Conservation (phyloP, 2,797 vertebrate species). For the Peromyscus nudipes region DNA sequence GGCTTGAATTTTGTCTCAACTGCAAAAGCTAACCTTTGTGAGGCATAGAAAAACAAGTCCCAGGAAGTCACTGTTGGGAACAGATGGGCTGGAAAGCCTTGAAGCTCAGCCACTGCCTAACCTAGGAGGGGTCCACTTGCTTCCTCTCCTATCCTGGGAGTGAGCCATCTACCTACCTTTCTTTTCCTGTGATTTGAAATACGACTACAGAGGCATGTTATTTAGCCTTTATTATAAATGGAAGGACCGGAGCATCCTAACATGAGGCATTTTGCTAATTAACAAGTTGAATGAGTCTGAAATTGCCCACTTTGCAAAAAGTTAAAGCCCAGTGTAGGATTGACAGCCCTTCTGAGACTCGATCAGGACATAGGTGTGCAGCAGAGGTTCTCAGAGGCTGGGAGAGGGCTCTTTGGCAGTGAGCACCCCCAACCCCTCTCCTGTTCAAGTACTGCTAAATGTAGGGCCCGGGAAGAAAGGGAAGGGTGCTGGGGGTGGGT, state of each 20-base stretch:
- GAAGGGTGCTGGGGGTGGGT: neutral
- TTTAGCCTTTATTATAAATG: neutral
- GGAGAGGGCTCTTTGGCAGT: neutral
- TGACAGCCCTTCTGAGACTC: neutral
- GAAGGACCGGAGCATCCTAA: neutral
- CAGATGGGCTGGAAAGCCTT: neutral
- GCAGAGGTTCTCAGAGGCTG: neutral
- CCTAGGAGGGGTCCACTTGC: neutral
- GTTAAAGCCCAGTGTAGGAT: neutral
- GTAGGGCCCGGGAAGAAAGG: neutral
- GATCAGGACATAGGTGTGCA: neutral
- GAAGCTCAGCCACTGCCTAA: neutral
- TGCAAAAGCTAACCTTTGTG: constrained; percentile 47
- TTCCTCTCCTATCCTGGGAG: neutral
- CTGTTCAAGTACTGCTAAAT: neutral
- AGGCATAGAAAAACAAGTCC: neutral
- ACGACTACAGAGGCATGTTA: neutral
- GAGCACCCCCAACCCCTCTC: neutral
- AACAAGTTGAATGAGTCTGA: constrained; percentile 40
- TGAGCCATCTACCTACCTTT: neutral
- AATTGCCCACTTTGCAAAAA: constrained; percentile 10
- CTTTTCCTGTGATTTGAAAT: neutral
- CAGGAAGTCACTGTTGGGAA: neutral
- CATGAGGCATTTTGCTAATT: constrained; percentile 19
- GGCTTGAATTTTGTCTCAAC: constrained; percentile 39